phyloP scores from a whole-genome alignment of 2,113 vertebrate genomes.

The Percina caprodes region DNA sequence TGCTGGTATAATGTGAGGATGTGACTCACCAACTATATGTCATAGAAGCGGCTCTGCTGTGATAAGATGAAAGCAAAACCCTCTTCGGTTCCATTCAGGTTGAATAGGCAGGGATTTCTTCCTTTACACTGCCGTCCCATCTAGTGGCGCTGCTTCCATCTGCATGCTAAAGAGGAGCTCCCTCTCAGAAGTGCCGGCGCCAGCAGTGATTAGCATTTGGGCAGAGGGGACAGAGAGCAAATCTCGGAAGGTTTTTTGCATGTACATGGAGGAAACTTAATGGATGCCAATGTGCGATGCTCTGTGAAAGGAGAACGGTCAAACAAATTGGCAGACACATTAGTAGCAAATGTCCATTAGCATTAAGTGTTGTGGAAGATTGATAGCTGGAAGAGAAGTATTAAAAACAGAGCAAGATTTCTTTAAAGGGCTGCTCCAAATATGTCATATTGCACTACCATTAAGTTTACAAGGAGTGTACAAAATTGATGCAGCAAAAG shows the following conservation, averaged over 20 bases:
- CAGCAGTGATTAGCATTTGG: constrained; percentile 76
- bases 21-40: constrained; percentile 21
- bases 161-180: constrained; percentile 77
- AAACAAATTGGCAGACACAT: constrained; percentile 70
- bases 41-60: constrained; percentile 14
- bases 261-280: constrained; percentile 46
- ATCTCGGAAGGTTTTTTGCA: constrained; percentile 69
- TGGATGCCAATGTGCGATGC: constrained; percentile 65
- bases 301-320: constrained; percentile 60
- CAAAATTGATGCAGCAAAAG: neutral
- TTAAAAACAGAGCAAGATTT: constrained; percentile 2
- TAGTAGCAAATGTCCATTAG: constrained; percentile 65
- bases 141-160: constrained; percentile 55
- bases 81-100: constrained; percentile 51
- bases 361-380: constrained; percentile 29
- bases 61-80: constrained; percentile 56
- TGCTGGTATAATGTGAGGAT: constrained; percentile 20
- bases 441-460: neutral
- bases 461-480: neutral
- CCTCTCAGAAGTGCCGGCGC: constrained; percentile 62
- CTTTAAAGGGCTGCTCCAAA: neutral
- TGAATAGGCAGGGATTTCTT: constrained; percentile 54
- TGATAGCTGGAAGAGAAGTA: constrained; percentile 17
- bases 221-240: constrained; percentile 63
- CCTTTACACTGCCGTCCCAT: constrained; percentile 41